Conservation (phyloP, 1,140 invertebrate species). For the Trichonephila clavata region DNA sequence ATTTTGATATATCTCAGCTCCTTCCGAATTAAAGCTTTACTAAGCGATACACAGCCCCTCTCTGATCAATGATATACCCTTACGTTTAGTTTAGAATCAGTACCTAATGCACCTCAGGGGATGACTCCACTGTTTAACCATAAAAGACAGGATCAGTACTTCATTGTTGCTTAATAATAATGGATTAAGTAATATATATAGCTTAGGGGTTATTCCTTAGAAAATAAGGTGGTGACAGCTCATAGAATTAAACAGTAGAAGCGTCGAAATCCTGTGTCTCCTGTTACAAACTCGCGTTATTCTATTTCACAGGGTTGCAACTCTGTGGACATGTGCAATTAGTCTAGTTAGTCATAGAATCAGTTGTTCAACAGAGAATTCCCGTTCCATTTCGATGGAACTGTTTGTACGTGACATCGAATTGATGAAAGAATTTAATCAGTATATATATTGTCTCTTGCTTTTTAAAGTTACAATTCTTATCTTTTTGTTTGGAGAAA, state of each 20-base stretch:
- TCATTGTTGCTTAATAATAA: constrained; percentile 71
- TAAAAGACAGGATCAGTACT: constrained; percentile 59
- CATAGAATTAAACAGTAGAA: background rate
- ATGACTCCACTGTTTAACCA: constrained; percentile 27
- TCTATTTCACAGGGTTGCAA: background rate
- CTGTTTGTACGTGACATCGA: background rate
- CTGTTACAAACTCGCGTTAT: background rate
- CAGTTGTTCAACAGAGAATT: background rate
- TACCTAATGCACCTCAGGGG: constrained; percentile 55
- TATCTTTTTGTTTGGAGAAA: background rate
- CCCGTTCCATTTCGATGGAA: background rate
- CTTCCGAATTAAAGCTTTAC: constrained; percentile 19
- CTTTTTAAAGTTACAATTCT: too few species aligned
- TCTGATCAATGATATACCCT: constrained; percentile 50
- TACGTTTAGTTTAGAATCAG: constrained; percentile 44
- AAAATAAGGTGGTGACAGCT: background rate
- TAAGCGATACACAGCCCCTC: constrained; percentile 28
- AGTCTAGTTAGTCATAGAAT: constrained; percentile 21
- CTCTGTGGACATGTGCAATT: constrained; percentile 5
- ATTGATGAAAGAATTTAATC: constrained; percentile 2
- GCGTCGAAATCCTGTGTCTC: background rate
- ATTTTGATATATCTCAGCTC: constrained; percentile 56
- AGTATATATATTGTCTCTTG: background rate
- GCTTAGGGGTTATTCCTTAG: constrained; percentile 4
- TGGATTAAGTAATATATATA: constrained; percentile 72